Evolutionary conservation across 2,113 vertebrate species (phyloP).

Genomic region (Brachirus orientalis): DNA sequence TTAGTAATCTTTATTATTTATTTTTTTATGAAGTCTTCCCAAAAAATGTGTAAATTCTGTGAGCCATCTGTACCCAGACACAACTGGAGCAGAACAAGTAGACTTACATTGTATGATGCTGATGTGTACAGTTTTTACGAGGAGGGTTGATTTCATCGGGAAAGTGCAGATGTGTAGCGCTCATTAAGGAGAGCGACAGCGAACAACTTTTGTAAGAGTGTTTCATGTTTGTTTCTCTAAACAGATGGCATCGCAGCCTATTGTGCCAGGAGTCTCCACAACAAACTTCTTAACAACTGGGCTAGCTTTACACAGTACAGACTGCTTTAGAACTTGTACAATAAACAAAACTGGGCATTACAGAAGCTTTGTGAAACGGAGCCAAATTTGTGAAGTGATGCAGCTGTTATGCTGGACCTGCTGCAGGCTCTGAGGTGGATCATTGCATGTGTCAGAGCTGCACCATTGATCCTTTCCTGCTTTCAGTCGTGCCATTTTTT

Average conservation of each 20-base stretch:
- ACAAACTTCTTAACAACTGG: conserved; percentile 63
- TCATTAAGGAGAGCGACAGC: conserved; percentile 37
- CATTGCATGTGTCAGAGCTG: conserved; percentile 12
- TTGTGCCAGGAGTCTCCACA: conserved; percentile 36
- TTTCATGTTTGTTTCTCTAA: conserved; percentile 41
- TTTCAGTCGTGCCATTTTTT: not conserved
- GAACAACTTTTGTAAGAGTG: conserved; percentile 31
- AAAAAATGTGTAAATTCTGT: not conserved
- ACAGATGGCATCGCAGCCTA: conserved; percentile 68
- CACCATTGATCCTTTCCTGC: conserved; percentile 24
- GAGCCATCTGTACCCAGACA: conserved; percentile 1
- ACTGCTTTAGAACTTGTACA: conserved; percentile 44
- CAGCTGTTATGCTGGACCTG: conserved; percentile 53
- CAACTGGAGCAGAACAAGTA: conserved; percentile 3
- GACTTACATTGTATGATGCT: not conserved
- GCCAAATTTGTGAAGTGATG: conserved; percentile 60
- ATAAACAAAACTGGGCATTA: conserved; percentile 36
- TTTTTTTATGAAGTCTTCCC: no score
- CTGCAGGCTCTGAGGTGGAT: conserved; percentile 5
- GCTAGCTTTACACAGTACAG: conserved; percentile 31
- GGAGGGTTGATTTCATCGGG: not conserved
- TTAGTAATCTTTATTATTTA: no score
- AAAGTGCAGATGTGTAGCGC: not conserved
- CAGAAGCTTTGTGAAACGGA: conserved; percentile 32
- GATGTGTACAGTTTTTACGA: conserved; percentile 17